A percentile compares a stretch with the other conserved stretches of the same genome.
These are phyloP conservation scores for Siniperca obscura DNA, from an alignment of 2,797 vertebrate species.

Conservation along the genomic window DNA sequence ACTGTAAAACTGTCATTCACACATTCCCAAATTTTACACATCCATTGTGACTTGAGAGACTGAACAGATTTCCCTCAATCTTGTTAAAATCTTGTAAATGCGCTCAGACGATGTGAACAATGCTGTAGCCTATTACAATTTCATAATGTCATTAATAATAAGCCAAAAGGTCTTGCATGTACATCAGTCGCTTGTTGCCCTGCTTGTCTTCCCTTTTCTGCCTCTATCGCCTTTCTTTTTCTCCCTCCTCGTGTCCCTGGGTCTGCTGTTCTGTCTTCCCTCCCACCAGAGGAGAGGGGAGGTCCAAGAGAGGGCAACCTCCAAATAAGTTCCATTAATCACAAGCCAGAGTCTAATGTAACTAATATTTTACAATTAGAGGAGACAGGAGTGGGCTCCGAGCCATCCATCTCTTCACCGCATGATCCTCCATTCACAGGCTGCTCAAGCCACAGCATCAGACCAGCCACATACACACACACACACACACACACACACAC, in stretches of 20 bases:
- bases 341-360: slow-evolving; percentile 99
- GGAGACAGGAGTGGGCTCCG: slow-evolving; percentile 96
- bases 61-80: slow-evolving; percentile 34
- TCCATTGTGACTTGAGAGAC: slow-evolving; percentile 33
- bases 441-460: slow-evolving; percentile 87
- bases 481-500: slow-evolving; percentile 21
- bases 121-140: slow-evolving; percentile 34
- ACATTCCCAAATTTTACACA: slow-evolving; percentile 25
- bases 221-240: slow-evolving; percentile 45
- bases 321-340: slow-evolving; percentile 99
- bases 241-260: slow-evolving; percentile 65
- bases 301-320: slow-evolving; percentile 90
- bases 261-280: slow-evolving; percentile 73
- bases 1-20: slow-evolving; percentile 8
- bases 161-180: slow-evolving; percentile 63
- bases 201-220: slow-evolving; percentile 41
- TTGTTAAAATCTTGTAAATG: slow-evolving; percentile 46
- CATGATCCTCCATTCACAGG: slow-evolving; percentile 94
- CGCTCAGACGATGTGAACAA: slow-evolving; percentile 39
- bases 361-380: slow-evolving; percentile 99
- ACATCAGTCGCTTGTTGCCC: slow-evolving; percentile 61
- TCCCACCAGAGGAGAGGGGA: slow-evolving; percentile 78
- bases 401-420: slow-evolving; percentile 97
- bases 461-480: slow-evolving; percentile 30
- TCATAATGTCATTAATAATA: slow-evolving; percentile 57